These are phyloP conservation scores for Hippopotamus amphibius DNA, from an alignment of 2,113 vertebrate species.

Conservation along the genomic window DNA sequence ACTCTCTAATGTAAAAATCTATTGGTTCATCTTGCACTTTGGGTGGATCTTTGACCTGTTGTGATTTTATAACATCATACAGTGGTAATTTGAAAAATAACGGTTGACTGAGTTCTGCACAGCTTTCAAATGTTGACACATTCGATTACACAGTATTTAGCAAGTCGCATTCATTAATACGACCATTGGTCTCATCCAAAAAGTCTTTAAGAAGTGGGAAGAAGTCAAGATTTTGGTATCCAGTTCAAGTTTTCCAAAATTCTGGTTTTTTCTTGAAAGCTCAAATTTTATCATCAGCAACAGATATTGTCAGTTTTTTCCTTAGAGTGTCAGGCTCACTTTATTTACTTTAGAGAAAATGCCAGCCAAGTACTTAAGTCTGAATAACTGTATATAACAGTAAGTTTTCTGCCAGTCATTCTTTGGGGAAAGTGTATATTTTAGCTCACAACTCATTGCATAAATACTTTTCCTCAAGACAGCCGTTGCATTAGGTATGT, in stretches of 20 bases:
- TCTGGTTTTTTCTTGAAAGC: constrained; percentile 23
- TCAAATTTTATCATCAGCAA: constrained; percentile 11
- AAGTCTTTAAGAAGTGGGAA: constrained; percentile 5
- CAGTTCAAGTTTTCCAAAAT: constrained; percentile 49
- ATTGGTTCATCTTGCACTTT: background rate
- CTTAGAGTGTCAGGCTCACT: background rate
- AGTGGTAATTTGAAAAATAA: constrained; percentile 35
- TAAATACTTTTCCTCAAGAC: background rate
- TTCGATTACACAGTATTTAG: constrained; percentile 40
- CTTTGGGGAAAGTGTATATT: constrained; percentile 14
- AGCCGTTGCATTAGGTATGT: background rate
- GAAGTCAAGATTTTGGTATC: background rate
- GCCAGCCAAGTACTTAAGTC: background rate
- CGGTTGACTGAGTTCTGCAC: constrained; percentile 12
- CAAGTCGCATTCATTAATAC: background rate
- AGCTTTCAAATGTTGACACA: constrained; percentile 21
- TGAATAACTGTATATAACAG: background rate
- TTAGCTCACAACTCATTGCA: background rate
- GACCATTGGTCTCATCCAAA: background rate
- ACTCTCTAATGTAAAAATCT: background rate
- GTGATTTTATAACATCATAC: constrained; percentile 45
- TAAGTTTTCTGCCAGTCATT: background rate
- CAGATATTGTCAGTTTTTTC: background rate
- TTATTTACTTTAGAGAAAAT: constrained; percentile 50
- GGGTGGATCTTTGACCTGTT: constrained; percentile 34